phyloP scores from a whole-genome alignment of 2,888 invertebrate species.

The Agriotes lineatus region DNA sequence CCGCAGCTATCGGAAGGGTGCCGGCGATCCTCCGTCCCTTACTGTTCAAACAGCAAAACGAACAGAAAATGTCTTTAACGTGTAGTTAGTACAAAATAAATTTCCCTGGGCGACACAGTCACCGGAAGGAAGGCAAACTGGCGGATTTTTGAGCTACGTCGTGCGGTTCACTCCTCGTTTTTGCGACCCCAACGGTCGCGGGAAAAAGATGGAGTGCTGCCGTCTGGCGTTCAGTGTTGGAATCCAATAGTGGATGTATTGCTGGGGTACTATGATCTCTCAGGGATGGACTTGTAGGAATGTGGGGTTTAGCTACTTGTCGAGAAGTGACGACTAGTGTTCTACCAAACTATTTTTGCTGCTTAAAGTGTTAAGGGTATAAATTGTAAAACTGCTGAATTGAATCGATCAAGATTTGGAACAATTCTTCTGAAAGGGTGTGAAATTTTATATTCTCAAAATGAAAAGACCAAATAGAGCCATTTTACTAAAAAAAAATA shows the following conservation, averaged over 20 bases:
- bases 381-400: no score
- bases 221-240: conserved; percentile 36
- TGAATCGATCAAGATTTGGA: no score
- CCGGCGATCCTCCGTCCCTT: conserved; percentile 17
- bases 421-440: no score
- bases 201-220: conserved; percentile 36
- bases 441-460: no score
- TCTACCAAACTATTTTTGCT: no score
- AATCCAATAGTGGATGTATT: no score
- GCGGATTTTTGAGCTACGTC: conserved; percentile 39
- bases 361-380: no score
- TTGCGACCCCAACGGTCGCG: conserved; percentile 10
- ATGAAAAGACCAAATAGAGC: no score
- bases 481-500: no score
- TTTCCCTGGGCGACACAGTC: conserved; percentile 43
- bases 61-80: conserved; percentile 44
- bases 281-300: conserved; percentile 31
- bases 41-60: conserved; percentile 26
- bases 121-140: conserved; percentile 43
- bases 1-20: neutral
- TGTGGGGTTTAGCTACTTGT: no score
- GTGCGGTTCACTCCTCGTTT: conserved; percentile 21
- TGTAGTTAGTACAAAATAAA: conserved; percentile 43
- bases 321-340: no score
- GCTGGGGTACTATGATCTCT: conserved; percentile 34